Evolutionary conservation across 2,888 invertebrate genomes (phyloP), one percentile per base, ranked within the genome.

Genomic region (Drosophila buzzatii): DNA sequence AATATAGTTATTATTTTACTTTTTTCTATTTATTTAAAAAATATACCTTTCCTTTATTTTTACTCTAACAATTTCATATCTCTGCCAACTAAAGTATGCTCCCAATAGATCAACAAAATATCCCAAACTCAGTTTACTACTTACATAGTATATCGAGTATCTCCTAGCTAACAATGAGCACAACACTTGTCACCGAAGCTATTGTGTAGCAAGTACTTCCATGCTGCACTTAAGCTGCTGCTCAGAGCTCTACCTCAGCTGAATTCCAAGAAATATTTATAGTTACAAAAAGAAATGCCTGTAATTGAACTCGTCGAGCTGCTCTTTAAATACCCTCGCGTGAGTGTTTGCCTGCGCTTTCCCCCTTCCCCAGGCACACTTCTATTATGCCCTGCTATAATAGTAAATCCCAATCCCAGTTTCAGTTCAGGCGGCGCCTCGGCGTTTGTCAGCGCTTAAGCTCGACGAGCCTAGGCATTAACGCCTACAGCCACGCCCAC

Each of bases 381-480:
- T 9, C 12, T 10, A 51, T 39, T 58, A 27, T 23, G 39, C 16
- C 23, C 20, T 52, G 52, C 27, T 55, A 45, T 47, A 71, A 71
- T 37, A 23, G 56, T 51, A 51, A 59, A 55, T 37, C 27, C 51
- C 51, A 51, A 49, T 69, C 23, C 39, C n/a, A 39, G 37, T 27
- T 55, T 55, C 37, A 35, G 35, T 55, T 18, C 39, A 2, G 39
- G n/a, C 6, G 31, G 20, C 52, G 35, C 52, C 52, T 37, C 39
- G 6, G 39, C 39, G 51, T 18, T 23, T 45, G 51, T n/a, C 45
- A 65, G 53, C 37, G 18, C 57, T 55, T 55, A 55, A 45, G 57
- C 47, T 2, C 35, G 39, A 61, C 14, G 35, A n/a, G 42, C 27
- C 57, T 59, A 27, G 66, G 58, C 16, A 66, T 66, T 73, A 69